A percentile compares a stretch with the other conserved stretches of the same genome.
Evolutionary conservation across 2,888 invertebrate genomes (phyloP).

Genomic region (Cotesia congregata): DNA sequence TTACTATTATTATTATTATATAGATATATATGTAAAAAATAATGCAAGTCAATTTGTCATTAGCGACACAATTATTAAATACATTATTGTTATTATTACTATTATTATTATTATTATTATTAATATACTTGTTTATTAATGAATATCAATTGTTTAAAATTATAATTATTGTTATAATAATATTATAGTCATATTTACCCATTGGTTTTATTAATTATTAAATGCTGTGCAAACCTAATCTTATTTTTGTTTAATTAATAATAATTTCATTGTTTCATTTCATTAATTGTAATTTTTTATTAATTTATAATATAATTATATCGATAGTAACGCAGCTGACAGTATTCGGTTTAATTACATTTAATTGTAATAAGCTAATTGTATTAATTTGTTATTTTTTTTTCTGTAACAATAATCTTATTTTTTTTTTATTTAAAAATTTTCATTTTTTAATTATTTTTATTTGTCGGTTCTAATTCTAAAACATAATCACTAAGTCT

Average conservation of each 20-base stretch:
- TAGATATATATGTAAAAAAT: constrained; percentile 51
- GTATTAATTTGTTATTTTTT: background rate
- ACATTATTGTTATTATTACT: constrained; percentile 2
- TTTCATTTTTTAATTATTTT: background rate
- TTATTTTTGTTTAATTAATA: constrained; percentile 28
- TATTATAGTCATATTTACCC: constrained; percentile 59
- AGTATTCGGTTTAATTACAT: background rate
- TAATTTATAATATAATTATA: background rate
- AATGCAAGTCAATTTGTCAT: constrained; percentile 49
- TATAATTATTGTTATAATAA: constrained; percentile 14
- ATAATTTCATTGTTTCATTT: constrained; percentile 22
- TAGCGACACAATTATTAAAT: background rate
- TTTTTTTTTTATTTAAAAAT: constrained; percentile 1
- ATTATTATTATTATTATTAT: constrained; percentile 5
- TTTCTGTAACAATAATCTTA: background rate
- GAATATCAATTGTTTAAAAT: background rate
- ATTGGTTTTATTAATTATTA: constrained; percentile 53
- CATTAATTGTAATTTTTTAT: constrained; percentile 36
- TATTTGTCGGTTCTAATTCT: background rate
- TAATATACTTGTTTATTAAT: constrained; percentile 44
- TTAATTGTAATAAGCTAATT: background rate
- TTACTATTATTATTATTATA: constrained; percentile 39
- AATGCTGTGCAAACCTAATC: constrained; percentile 51
- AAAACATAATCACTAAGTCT: background rate
- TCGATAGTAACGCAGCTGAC: background rate